Percentiles rank a stretch among this genome's conserved stretches.
phyloP scores from a whole-genome alignment of 1,140 invertebrate genomes.

The Sitophilus oryzae region DNA sequence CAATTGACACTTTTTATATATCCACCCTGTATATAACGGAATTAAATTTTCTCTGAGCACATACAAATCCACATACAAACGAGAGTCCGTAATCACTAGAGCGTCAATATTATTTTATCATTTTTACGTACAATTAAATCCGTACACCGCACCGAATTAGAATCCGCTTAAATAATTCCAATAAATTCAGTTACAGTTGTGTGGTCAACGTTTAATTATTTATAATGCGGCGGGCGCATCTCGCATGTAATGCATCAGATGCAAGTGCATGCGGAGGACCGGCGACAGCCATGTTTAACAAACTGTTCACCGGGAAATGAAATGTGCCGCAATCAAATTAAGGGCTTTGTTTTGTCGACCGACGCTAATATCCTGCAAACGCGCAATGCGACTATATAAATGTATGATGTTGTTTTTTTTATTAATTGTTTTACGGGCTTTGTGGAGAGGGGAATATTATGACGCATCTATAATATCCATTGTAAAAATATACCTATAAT shows the following conservation, averaged over 20 bases:
- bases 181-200: constrained; percentile 26
- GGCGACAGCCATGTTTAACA: constrained; percentile 24
- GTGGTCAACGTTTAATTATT: constrained; percentile 7
- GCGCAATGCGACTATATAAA: no score
- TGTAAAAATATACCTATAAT: no score
- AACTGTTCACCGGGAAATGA: constrained; percentile 26
- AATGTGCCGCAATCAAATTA: constrained; percentile 27
- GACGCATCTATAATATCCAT: no score
- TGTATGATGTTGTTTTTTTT: no score
- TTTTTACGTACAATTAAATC: neutral
- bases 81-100: neutral
- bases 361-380: constrained; percentile 17
- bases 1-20: no score
- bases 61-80: no score
- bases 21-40: no score
- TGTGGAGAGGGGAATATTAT: no score
- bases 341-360: constrained; percentile 22
- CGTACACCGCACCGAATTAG: neutral
- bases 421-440: no score
- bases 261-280: constrained; percentile 17
- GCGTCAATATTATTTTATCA: neutral
- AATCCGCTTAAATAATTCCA: constrained; percentile 27
- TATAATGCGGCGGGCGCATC: neutral
- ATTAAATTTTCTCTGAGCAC: no score
- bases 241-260: constrained; percentile 24